Conservation (phyloP, 2,113 vertebrate species). For the Philantomba maxwellii region DNA sequence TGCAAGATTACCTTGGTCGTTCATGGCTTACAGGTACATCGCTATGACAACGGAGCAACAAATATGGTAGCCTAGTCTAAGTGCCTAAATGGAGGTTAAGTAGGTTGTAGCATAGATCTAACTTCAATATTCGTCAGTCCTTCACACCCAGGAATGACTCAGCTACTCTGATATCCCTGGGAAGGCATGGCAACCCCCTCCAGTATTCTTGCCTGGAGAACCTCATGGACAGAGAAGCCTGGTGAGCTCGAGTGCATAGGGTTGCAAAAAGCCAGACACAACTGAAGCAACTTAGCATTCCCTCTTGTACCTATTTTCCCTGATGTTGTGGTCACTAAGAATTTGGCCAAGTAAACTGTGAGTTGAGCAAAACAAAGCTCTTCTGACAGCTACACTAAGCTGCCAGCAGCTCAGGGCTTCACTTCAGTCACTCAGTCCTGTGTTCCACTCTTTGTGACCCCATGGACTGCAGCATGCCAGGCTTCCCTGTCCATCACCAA, state of each 20-base stretch:
- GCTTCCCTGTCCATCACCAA: neutral
- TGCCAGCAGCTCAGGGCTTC: neutral
- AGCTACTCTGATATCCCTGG: neutral
- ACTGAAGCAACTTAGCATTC: neutral
- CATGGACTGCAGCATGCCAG: neutral
- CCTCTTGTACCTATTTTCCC: neutral
- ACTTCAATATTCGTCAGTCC: neutral
- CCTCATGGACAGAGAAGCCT: neutral
- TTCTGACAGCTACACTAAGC: neutral
- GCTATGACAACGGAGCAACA: neutral
- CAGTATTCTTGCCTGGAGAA: neutral
- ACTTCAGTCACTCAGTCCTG: neutral
- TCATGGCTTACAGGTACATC: neutral
- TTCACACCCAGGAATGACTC: neutral
- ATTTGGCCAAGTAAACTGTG: neutral
- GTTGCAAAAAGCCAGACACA: rapidly evolving
- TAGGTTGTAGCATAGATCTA: neutral
- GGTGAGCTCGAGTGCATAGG: rapidly evolving
- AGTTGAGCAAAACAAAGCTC: neutral
- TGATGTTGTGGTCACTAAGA: neutral
- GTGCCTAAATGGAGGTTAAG: neutral
- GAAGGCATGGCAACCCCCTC: neutral
- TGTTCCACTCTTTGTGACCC: neutral
- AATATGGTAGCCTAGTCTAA: neutral
- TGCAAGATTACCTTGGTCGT: neutral